These are phyloP conservation scores for Pyrgus malvae DNA, from an alignment of 2,888 invertebrate species.

Conservation along the genomic window DNA sequence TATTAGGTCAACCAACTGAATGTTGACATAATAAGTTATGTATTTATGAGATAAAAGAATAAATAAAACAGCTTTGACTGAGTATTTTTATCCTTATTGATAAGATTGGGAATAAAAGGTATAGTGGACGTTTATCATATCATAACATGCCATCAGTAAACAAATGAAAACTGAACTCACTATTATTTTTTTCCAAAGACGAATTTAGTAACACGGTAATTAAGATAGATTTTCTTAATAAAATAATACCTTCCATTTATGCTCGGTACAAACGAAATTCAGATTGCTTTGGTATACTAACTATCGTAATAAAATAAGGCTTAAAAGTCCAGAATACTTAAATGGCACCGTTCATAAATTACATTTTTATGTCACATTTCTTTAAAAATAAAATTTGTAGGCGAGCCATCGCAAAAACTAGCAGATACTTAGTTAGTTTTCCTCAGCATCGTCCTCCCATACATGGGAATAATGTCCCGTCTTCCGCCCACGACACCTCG, in stretches of 20 bases:
- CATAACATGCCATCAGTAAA: no score
- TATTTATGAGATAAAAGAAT: not conserved
- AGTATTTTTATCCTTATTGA: not conserved
- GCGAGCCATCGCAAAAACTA: slow-evolving; percentile 72
- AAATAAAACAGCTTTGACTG: not conserved
- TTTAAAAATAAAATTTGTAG: slow-evolving; percentile 48
- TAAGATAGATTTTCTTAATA: no score
- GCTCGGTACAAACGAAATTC: no score
- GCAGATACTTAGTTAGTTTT: slow-evolving; percentile 61
- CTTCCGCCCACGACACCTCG: slow-evolving; percentile 48
- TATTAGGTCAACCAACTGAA: slow-evolving; percentile 13
- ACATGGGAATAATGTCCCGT: slow-evolving; percentile 58
- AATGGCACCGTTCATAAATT: not conserved
- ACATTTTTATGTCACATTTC: not conserved
- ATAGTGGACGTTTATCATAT: no score
- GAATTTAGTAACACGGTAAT: no score
- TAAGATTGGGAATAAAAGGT: no score
- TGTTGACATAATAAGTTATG: not conserved
- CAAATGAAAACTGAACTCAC: no score
- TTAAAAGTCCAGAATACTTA: no score
- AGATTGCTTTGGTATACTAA: no score
- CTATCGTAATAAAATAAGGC: no score
- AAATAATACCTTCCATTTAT: no score
- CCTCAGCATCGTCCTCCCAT: slow-evolving; percentile 64
- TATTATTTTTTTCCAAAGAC: no score